Evolutionary conservation across 2,797 vertebrate genomes (phyloP), one percentile per base, ranked within the genome.

Genomic region (Enteromius trimaculatus): DNA sequence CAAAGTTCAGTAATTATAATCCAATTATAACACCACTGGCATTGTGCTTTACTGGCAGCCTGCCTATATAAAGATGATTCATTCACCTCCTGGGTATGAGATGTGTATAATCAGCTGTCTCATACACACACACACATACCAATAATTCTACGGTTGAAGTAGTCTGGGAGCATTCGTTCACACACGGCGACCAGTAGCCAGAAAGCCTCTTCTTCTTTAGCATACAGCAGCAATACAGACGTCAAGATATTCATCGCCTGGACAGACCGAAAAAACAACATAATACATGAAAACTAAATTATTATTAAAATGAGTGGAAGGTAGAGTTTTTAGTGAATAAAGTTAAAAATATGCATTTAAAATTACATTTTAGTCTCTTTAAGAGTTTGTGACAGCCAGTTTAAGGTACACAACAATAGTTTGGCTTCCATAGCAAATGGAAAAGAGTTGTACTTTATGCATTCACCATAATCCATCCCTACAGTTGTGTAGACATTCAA

Each of bases 221-320:
- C 97, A 39, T 99, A 99, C 16, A 99, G 94, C 83, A 99, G 94
- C 81, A 99, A 94, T 68, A 99, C 97, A 0, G 97, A 99, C 3
- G 98, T 98, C 91, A 99, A 94, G 88, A 99, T 99, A 89, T 99
- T 99, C 98, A 99, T 99, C 78, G 97, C 97, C 98, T 99, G 86
- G 0, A 81, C 39, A 77, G n/a, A 81, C 31, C 19, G 11, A 78
- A 31, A 70, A 53, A 69, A 37, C 8, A 26, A 53, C 16, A 21
- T 47, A 9, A 68, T 60, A 31, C 6, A 29, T 72, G 44, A 51
- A 72, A 49, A 49, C 26, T 9, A 19, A 10, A 49, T 31, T 19
- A 72, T 72, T 72, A 29, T 31, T 51, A 31, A 16, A 72, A 72
- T 31, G 7, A 31, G 3, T 26, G 39, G 13, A 70, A 70, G 39